Evolutionary conservation across 2,888 invertebrate species (phyloP).

Genomic region (Drosophila differens): DNA sequence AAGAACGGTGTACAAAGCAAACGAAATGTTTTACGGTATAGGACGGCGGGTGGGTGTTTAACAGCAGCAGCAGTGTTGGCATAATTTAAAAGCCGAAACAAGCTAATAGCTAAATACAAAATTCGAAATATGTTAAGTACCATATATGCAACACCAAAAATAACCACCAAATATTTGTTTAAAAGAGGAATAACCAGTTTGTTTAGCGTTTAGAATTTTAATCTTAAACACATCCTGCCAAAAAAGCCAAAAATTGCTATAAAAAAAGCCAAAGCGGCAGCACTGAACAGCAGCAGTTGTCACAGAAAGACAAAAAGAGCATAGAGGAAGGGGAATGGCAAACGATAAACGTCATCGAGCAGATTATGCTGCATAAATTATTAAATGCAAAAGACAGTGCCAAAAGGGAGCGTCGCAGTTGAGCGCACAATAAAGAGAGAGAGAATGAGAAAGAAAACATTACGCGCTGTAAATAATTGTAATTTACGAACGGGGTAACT

Average conservation of each 20-base stretch:
- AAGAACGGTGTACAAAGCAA: constrained; percentile 47
- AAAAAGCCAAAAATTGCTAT: not conserved
- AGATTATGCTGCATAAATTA: constrained; percentile 78
- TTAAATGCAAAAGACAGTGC: constrained; percentile 71
- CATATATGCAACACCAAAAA: not conserved
- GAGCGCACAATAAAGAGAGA: not conserved
- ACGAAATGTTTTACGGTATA: constrained; percentile 35
- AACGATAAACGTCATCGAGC: constrained; percentile 76
- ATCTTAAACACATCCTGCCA: not conserved
- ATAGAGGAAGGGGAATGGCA: constrained; percentile 53
- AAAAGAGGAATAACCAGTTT: not conserved
- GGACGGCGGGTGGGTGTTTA: constrained; percentile 18
- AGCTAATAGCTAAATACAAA: not conserved
- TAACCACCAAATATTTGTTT: not conserved
- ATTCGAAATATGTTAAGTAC: not conserved
- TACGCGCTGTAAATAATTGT: constrained; percentile 74
- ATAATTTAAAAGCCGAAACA: constrained; percentile 1
- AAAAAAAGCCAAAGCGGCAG: not conserved
- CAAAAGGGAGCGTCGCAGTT: constrained; percentile 67
- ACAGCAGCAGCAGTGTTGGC: constrained; percentile 17
- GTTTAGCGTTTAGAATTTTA: not conserved
- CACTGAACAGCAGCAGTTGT: constrained; percentile 2
- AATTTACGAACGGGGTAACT: constrained; percentile 66
- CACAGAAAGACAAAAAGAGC: not conserved
- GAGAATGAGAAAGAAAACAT: constrained; percentile 36